phyloP scores from a whole-genome alignment of 2,797 vertebrate genomes.

The Apogon talboti region DNA sequence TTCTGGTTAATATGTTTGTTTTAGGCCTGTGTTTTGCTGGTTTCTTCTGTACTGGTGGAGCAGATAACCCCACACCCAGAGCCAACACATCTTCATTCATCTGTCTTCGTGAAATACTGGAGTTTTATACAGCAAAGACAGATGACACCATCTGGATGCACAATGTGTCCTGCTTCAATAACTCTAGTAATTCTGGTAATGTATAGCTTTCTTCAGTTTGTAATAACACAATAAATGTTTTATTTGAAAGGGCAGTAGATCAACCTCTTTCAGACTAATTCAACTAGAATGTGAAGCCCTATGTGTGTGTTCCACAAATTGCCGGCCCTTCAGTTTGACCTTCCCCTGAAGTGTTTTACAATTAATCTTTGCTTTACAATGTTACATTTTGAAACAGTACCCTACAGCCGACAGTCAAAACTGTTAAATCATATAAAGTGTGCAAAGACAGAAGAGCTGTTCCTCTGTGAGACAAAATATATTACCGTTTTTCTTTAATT shows the following conservation, averaged over 20 bases:
- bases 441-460: slow-evolving; percentile 7
- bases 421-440: slow-evolving; percentile 30
- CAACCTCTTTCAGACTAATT: slow-evolving; percentile 36
- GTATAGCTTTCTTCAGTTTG: slow-evolving; percentile 23
- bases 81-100: slow-evolving; percentile 67
- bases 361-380: slow-evolving; percentile 32
- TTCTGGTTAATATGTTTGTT: not conserved
- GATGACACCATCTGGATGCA: slow-evolving; percentile 55
- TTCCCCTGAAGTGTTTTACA: slow-evolving; percentile 21
- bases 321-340: slow-evolving; percentile 37
- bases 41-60: slow-evolving; percentile 84
- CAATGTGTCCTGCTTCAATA: slow-evolving; percentile 64
- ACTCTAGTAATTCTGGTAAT: slow-evolving; percentile 60
- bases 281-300: slow-evolving; percentile 12
- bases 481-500: slow-evolving; percentile 24
- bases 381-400: slow-evolving; percentile 9
- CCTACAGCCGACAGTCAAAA: slow-evolving; percentile 16
- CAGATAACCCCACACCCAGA: slow-evolving; percentile 76
- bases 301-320: slow-evolving; percentile 17
- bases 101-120: slow-evolving; percentile 81
- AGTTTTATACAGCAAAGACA: slow-evolving; percentile 47
- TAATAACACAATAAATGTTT: slow-evolving; percentile 37
- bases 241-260: slow-evolving; percentile 28
- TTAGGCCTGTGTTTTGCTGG: slow-evolving; percentile 86
- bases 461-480: slow-evolving; percentile 24